A percentile compares a stretch with the other conserved stretches of the same genome.
phyloP scores from a whole-genome alignment of 2,888 invertebrate genomes.

The Rhogogaster chlorosoma region DNA sequence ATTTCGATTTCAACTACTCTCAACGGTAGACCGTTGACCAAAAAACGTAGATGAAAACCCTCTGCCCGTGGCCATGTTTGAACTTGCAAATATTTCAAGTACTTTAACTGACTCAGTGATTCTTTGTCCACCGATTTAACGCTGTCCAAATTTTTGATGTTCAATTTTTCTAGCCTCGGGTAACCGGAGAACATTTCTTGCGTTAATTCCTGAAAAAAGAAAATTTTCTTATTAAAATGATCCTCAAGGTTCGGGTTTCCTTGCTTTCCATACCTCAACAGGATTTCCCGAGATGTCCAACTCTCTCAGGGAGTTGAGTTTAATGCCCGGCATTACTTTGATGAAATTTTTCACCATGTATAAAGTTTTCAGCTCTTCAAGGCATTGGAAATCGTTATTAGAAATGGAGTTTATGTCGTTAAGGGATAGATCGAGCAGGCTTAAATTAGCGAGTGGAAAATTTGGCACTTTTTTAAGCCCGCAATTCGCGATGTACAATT shows the following conservation, averaged over 20 bases:
- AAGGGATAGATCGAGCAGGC: constrained; percentile 88
- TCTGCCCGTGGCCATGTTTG: constrained; percentile 89
- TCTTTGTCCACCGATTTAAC: constrained; percentile 88
- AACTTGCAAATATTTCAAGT: constrained; percentile 85
- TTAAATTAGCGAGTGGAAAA: constrained; percentile 88
- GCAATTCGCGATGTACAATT: constrained; percentile 88
- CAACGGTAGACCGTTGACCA: constrained; percentile 86
- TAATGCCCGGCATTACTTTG: constrained; percentile 86
- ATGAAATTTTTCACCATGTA: constrained; percentile 89
- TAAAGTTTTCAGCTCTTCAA: constrained; percentile 86
- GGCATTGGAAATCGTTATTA: constrained; percentile 85
- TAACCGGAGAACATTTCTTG: constrained; percentile 87
- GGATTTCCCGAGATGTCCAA: constrained; percentile 92
- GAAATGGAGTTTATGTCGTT: constrained; percentile 87
- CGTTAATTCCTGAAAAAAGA: constrained; percentile 81
- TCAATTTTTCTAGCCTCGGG: constrained; percentile 86
- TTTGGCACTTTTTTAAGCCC: constrained; percentile 89
- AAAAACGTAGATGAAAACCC: constrained; percentile 86
- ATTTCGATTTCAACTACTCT: constrained; percentile 89
- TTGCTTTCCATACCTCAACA: constrained; percentile 79
- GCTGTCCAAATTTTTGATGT: constrained; percentile 86
- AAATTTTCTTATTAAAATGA: constrained; percentile 31
- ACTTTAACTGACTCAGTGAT: constrained; percentile 86
- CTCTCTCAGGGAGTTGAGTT: constrained; percentile 85
- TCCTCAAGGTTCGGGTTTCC: not conserved